Base-by-base conservation (phyloP, 1,140 invertebrate genomes). In the Tribolium madens region DNA sequence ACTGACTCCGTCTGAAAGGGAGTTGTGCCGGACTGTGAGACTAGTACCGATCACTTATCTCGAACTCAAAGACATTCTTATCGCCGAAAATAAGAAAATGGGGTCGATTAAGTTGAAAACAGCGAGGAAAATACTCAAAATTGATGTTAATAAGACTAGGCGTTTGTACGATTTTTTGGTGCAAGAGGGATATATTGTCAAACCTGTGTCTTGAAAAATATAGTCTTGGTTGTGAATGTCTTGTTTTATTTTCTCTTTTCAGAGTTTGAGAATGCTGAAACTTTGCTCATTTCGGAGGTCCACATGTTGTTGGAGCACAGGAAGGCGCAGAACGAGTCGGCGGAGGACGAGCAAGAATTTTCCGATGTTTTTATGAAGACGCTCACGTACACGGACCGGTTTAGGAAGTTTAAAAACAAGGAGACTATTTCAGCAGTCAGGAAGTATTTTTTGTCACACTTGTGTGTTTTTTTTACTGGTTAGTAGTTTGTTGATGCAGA, bases 191-290 rank as follows among this genome's bases (percentile, higher is more conserved):
- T 90, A 92, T 82, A 91, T 96, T 64, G 89, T 87, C 81, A 90
- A 89, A 82, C 87, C 88, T 68, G 50, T 18, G 9, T 53, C 53
- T 46, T 72, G 10, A 52, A 46, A 31, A 71, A 64, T 48, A 64
- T 60, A 73, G 2, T 73, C 42, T 21, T 46, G 60, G 17, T 48
- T 52, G 9, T 76, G 36, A 18, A n/a, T n/a, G 18, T 68, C 53
- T 70, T 70, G 14, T 31, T 57, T 73, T 21, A 71, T 52, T 76
- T 50, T 26, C 69, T 75, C 18, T 47, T 91, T 91, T 17, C 86
- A 98, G 97, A 99, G 87, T 99, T 99, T 89, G 97, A 99, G 89
- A 98, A 97, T 89, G 97, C 97, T 7, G 98, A 99, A 88, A 99
- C 98, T 0, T 86, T 99, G 31, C 87, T 99, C 72, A 98, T 99